Evolutionary conservation across 2,113 vertebrate species (phyloP), one percentile per base, ranked within the genome.

Genomic region (Theristicus caerulescens): DNA sequence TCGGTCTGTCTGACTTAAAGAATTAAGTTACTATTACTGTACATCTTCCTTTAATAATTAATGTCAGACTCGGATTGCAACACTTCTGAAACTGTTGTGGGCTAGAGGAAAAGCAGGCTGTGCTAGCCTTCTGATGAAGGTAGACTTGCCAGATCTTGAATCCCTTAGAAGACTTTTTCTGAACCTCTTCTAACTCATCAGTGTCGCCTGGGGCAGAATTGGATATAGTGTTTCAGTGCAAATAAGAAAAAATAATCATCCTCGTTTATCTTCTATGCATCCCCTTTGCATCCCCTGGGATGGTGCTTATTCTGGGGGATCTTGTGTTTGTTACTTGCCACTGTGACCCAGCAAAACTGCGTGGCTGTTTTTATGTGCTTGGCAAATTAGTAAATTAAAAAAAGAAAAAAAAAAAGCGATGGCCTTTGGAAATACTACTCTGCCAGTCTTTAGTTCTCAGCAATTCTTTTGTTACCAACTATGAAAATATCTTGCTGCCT

Each of bases 201-300:
- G 21, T 26, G 8, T 38, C 1, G 0, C 76, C 57, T 55, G 73
- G 52, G n/a, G 18, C 29, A 59, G 77, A 71, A 59, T 3, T 71
- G 17, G 22, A 40, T 67, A 1, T 9, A 21, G 17, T 15, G 12
- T 59, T 95, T 74, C 47, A 82, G 40, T 27, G 26, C 6, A 47
- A 38, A 26, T 36, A 18, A 55, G 24, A 16, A 31, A 27, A 52
- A 46, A 6, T 4, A 21, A 21, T 55, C 6, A 7, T 80, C 3
- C 32, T 91, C 3, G 1, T 26, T 84, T 0, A 0, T 71, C 12
- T 69, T 47, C 42, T 7, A 0, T 42, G 22, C 7, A 16, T 51
- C 25, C 34, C 20, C 24, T 51, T 57, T 40, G 29, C 22, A 29
- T 61, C 19, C 13, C 15, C 32, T 42, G 25, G 34, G 12, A 7